Conservation (phyloP, 2,888 invertebrate species). For the Ferdinandea cuprea region DNA sequence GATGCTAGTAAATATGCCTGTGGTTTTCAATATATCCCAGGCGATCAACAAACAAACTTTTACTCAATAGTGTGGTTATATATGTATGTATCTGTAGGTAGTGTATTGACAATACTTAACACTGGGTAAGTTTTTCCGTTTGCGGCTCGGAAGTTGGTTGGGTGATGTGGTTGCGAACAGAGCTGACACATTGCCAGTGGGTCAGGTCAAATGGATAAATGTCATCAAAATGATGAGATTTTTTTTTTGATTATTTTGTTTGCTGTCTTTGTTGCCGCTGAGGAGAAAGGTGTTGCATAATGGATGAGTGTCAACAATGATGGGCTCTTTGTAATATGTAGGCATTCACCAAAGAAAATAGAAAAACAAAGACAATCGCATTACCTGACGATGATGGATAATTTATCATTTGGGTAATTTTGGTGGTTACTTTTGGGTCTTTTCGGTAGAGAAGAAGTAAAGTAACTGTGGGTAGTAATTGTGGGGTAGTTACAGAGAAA, state of each 20-base stretch:
- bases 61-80: constrained; percentile 54
- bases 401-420: constrained; percentile 33
- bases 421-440: neutral
- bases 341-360: neutral
- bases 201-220: constrained; percentile 52
- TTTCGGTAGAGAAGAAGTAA: neutral
- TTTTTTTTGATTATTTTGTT: constrained; percentile 10
- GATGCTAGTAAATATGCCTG: neutral
- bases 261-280: neutral
- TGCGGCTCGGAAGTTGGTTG: constrained; percentile 30
- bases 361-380: constrained; percentile 4
- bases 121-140: constrained; percentile 38
- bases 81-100: too few relatives aligned
- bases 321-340: constrained; percentile 37
- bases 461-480: neutral
- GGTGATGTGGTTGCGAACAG: constrained; percentile 32
- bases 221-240: constrained; percentile 56
- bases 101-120: too few relatives aligned
- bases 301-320: constrained; percentile 13
- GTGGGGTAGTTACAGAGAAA: neutral
- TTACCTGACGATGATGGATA: constrained; percentile 36
- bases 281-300: constrained; percentile 12
- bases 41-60: constrained; percentile 42
- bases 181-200: constrained; percentile 51
- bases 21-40: neutral